These are phyloP conservation scores for Drosophila mayri DNA, from an alignment of 1,140 invertebrate species.

Conservation along the genomic window DNA sequence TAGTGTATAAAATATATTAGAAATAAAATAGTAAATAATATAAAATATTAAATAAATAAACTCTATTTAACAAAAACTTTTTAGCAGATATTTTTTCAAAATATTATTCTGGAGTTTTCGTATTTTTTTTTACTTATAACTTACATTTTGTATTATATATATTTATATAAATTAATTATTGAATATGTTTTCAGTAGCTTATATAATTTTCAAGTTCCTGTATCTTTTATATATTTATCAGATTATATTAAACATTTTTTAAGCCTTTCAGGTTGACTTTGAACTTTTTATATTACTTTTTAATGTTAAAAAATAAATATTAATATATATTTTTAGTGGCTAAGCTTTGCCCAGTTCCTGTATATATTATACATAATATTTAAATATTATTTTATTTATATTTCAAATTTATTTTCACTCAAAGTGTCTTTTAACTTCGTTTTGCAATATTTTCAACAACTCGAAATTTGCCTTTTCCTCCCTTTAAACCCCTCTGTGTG, in stretches of 20 bases:
- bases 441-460: neutral
- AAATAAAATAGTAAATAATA: neutral
- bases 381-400: neutral
- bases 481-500: neutral
- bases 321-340: no score
- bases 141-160: neutral
- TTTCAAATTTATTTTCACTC: fast-evolving
- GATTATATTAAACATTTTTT: neutral
- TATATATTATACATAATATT: neutral
- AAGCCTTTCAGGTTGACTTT: neutral
- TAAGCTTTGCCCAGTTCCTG: no score
- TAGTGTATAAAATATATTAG: neutral
- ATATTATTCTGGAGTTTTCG: no score
- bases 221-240: neutral
- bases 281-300: no score
- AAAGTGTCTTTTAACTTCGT: conserved; percentile 15
- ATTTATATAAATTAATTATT: neutral
- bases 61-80: no score
- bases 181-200: neutral
- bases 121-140: neutral
- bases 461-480: conserved; percentile 11
- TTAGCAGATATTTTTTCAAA: no score
- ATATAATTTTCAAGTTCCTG: no score
- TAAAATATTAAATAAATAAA: no score
- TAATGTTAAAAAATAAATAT: no score